Conservation (phyloP, 1,140 invertebrate genomes). For the Drosophila pectinifera region DNA sequence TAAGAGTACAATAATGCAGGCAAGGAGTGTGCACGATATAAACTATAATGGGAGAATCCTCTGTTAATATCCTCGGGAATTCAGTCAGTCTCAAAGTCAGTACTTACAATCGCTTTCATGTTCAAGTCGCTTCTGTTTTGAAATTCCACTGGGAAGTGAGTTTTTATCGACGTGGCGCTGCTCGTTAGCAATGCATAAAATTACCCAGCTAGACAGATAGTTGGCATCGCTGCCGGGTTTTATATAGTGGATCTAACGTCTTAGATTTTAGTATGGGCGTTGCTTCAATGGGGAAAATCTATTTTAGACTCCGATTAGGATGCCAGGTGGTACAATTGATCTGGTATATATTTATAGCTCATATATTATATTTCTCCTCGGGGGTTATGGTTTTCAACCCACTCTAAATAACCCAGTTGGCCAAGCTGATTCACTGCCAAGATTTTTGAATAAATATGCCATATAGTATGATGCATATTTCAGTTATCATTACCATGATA, state of each 20-base stretch:
- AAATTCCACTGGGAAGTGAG: constrained; percentile 17
- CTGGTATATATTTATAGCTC: constrained; percentile 6
- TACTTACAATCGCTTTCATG: constrained; percentile 70
- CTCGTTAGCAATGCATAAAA: constrained; percentile 59
- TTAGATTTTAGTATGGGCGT: constrained; percentile 26
- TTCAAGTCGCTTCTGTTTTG: constrained; percentile 43
- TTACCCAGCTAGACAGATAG: constrained; percentile 46
- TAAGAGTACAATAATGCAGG: constrained; percentile 23
- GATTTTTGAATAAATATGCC: constrained; percentile 13
- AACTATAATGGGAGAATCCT: constrained; percentile 8
- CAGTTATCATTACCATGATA: constrained; percentile 7
- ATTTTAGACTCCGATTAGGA: neutral
- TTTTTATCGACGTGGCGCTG: constrained; percentile 56
- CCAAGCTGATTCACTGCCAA: constrained; percentile 28
- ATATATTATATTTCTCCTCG: too few species aligned
- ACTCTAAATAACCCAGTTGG: neutral
- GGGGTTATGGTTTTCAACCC: constrained; percentile 1
- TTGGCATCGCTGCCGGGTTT: constrained; percentile 7
- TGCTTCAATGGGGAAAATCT: constrained; percentile 35
- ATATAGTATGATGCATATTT: constrained; percentile 2
- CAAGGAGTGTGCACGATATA: constrained; percentile 9
- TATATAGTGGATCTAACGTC: constrained; percentile 6
- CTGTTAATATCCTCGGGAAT: constrained; percentile 1
- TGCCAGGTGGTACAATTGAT: neutral
- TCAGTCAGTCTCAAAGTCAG: neutral